phyloP scores from a whole-genome alignment of 2,113 vertebrate species.

The Tragelaphus buxtoni region DNA sequence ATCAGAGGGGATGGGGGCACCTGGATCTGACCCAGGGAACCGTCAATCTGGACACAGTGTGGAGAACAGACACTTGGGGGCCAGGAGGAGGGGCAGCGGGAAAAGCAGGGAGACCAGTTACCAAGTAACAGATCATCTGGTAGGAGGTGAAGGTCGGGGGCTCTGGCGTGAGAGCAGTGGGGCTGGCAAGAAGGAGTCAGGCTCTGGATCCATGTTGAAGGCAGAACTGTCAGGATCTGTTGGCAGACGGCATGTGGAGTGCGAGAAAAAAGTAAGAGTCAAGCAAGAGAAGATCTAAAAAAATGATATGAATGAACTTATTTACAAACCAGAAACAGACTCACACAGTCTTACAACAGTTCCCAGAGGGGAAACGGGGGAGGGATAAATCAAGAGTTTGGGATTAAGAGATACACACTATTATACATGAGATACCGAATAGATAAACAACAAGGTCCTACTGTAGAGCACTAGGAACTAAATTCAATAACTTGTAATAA shows the following conservation, averaged over 20 bases:
- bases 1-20: fast-evolving
- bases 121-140: neutral
- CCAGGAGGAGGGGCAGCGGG: too few relatives aligned
- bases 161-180: neutral
- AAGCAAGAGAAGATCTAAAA: neutral
- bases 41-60: neutral
- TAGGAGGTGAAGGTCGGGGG: neutral
- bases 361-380: neutral
- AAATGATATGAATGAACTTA: neutral
- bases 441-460: neutral
- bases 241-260: fast-evolving
- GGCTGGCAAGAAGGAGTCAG: neutral
- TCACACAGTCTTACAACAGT: neutral
- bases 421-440: neutral
- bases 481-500: neutral
- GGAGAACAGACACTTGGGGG: neutral
- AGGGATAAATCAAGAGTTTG: neutral
- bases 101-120: neutral
- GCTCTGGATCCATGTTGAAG: too few relatives aligned
- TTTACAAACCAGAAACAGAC: neutral
- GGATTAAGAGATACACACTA: neutral
- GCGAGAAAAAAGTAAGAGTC: neutral
- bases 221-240: neutral
- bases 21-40: neutral
- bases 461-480: neutral